Conservation (phyloP, 2,888 invertebrate genomes). For the Diadromus collaris region DNA sequence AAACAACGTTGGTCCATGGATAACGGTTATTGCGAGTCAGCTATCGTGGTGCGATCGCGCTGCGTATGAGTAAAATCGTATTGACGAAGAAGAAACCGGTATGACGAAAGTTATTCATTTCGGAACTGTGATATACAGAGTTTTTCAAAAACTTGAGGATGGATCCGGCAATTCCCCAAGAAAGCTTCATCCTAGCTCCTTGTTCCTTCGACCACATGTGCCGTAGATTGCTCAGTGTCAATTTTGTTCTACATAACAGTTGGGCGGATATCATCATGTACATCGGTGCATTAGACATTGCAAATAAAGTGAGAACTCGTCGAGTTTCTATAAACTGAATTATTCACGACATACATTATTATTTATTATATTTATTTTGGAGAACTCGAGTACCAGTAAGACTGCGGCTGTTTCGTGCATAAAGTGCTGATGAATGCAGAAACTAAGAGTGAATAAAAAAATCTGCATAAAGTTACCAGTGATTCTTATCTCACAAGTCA, state of each 20-base stretch:
- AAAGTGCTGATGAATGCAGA: background rate
- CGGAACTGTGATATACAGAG: background rate
- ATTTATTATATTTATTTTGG: too few relatives aligned
- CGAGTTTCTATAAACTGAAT: background rate
- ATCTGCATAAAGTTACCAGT: conserved; percentile 1
- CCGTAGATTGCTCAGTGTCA: background rate
- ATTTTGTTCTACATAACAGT: background rate
- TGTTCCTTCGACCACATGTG: background rate
- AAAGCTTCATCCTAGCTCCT: background rate
- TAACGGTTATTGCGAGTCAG: conserved; percentile 15
- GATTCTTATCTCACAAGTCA: background rate
- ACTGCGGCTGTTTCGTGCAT: background rate
- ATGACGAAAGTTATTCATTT: background rate
- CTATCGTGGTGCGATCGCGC: background rate
- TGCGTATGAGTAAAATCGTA: background rate
- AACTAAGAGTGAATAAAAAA: background rate
- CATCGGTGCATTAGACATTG: background rate
- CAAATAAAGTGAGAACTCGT: background rate
- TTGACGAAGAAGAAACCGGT: background rate
- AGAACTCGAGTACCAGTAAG: background rate
- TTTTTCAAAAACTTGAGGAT: background rate
- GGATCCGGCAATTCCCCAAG: background rate
- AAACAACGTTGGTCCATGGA: conserved; percentile 30
- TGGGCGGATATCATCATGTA: background rate
- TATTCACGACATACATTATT: background rate